Conservation (phyloP, 2,888 invertebrate species). For the Stenodera caucasica region DNA sequence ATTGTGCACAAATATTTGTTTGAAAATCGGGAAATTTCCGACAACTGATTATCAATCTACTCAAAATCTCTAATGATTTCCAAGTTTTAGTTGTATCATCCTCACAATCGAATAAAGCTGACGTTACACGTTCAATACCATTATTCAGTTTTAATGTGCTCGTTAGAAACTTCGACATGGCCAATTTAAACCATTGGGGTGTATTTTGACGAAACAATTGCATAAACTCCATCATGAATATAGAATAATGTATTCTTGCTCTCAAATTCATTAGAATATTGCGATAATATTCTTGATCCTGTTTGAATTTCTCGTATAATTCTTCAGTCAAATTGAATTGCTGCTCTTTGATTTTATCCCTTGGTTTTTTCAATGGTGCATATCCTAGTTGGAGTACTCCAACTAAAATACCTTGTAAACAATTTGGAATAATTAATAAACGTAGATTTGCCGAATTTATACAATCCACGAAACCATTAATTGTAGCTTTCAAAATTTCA, state of each 20-base stretch:
- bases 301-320: constrained; percentile 58
- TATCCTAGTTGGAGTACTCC: constrained; percentile 70
- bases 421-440: constrained; percentile 60
- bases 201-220: constrained; percentile 62
- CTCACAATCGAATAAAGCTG: constrained; percentile 61
- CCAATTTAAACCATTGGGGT: constrained; percentile 66
- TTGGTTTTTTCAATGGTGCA: constrained; percentile 67
- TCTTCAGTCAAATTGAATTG: constrained; percentile 61
- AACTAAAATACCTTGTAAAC: constrained; percentile 65
- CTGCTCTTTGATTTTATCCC: constrained; percentile 34
- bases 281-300: constrained; percentile 60
- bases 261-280: constrained; percentile 59
- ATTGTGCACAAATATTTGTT: constrained; percentile 59
- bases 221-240: constrained; percentile 71
- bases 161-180: constrained; percentile 64
- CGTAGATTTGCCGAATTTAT: constrained; percentile 60
- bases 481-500: constrained; percentile 58
- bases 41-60: constrained; percentile 64
- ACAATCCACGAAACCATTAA: constrained; percentile 58
- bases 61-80: constrained; percentile 68
- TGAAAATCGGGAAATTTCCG: constrained; percentile 62
- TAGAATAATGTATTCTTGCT: constrained; percentile 62
- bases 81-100: constrained; percentile 63
- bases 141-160: constrained; percentile 61
- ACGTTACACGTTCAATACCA: constrained; percentile 67